A percentile compares a stretch with the other conserved stretches of the same genome.
Conservation (phyloP, 1,140 invertebrate genomes). For the Drosophila sproati region DNA sequence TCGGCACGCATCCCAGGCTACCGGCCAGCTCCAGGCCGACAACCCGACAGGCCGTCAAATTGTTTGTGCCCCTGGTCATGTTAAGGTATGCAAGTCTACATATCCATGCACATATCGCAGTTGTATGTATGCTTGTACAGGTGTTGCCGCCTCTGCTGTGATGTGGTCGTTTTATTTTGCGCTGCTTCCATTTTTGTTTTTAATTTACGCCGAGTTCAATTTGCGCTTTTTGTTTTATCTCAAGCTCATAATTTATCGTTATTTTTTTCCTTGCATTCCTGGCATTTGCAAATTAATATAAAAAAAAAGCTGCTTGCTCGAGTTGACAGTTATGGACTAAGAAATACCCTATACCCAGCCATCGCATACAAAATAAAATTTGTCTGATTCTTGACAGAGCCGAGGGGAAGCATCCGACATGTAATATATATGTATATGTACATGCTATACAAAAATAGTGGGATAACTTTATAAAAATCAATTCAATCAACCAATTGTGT, state of each 20-base stretch:
- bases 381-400: too few species aligned
- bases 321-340: not conserved
- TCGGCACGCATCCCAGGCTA: slow-evolving; percentile 55
- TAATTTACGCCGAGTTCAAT: slow-evolving; percentile 70
- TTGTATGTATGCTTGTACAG: slow-evolving; percentile 40
- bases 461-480: too few species aligned
- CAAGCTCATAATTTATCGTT: slow-evolving; percentile 66
- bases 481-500: too few species aligned
- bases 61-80: slow-evolving; percentile 28
- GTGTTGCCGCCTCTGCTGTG: slow-evolving; percentile 43
- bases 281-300: slow-evolving; percentile 43
- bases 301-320: not conserved
- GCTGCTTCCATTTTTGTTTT: slow-evolving; percentile 33
- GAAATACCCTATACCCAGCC: not conserved
- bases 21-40: slow-evolving; percentile 15
- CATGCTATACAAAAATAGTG: too few species aligned
- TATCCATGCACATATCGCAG: not conserved
- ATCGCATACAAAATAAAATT: too few species aligned
- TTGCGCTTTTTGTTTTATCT: slow-evolving; percentile 69
- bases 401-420: too few species aligned
- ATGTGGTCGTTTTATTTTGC: slow-evolving; percentile 46
- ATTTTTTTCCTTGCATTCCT: slow-evolving; percentile 28
- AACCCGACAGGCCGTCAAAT: slow-evolving; percentile 34
- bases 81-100: slow-evolving; percentile 14
- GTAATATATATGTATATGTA: too few species aligned